Conservation (phyloP, 1,140 invertebrate species). For the Rhyacophila brunnea region DNA sequence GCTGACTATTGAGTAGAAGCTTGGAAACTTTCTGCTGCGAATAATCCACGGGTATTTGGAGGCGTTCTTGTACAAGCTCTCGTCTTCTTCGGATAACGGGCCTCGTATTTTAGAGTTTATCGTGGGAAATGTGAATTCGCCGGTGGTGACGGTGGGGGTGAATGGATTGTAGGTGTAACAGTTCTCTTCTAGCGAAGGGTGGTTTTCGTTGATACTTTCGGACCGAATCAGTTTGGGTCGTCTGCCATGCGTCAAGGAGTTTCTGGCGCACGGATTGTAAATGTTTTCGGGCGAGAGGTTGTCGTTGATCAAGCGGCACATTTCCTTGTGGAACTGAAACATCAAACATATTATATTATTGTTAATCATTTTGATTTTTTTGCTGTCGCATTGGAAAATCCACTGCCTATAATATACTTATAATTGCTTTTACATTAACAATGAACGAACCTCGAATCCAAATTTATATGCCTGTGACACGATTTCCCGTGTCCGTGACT, state of each 20-base stretch:
- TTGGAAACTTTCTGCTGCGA: constrained; percentile 12
- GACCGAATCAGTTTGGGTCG: constrained; percentile 38
- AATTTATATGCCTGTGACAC: constrained; percentile 85
- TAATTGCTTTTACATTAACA: too few relatives aligned
- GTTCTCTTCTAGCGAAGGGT: constrained; percentile 29
- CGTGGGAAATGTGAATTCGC: constrained; percentile 25
- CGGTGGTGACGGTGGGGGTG: constrained; percentile 23
- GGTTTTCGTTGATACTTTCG: constrained; percentile 43
- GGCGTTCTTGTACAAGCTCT: constrained; percentile 7
- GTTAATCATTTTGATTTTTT: too few relatives aligned
- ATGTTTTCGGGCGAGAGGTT: constrained; percentile 48
- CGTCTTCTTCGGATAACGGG: constrained; percentile 10
- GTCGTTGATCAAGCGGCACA: constrained; percentile 60
- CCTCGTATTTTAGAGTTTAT: constrained; percentile 19
- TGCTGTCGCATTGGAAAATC: too few relatives aligned
- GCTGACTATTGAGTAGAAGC: constrained; percentile 6
- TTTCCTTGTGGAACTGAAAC: constrained; percentile 76
- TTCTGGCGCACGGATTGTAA: constrained; percentile 16
- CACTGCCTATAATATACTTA: too few relatives aligned
- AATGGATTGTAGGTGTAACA: constrained; percentile 22
- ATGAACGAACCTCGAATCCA: constrained; percentile 72
- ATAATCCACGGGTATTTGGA: not conserved
- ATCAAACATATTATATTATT: too few relatives aligned
- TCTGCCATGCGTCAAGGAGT: constrained; percentile 11
- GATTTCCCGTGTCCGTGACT: constrained; percentile 71